These are phyloP conservation scores for Dicerorhinus sumatrensis DNA, from an alignment of 2,113 vertebrate genomes.

Conservation along the genomic window DNA sequence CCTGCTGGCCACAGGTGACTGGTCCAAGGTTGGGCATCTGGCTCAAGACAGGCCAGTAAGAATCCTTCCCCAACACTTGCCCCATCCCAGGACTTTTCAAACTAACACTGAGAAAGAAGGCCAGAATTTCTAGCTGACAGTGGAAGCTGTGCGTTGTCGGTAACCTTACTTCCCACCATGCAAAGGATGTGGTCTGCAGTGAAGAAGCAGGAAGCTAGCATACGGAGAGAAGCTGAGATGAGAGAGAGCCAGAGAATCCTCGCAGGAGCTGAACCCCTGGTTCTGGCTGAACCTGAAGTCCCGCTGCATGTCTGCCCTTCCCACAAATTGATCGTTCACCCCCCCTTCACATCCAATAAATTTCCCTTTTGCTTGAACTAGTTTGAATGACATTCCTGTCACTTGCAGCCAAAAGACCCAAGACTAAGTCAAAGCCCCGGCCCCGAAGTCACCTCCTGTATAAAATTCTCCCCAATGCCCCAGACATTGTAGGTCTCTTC, in stretches of 20 bases:
- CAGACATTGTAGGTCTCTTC: not conserved
- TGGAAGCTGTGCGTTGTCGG: not conserved
- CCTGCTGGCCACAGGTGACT: not conserved
- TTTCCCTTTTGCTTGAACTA: not conserved
- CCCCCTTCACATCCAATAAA: not conserved
- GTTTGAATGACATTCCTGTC: not conserved
- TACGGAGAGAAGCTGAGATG: not conserved
- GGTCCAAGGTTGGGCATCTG: not conserved
- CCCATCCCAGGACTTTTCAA: not conserved
- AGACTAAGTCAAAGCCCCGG: not conserved
- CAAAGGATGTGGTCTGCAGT: constrained; percentile 55
- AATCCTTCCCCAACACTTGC: not conserved
- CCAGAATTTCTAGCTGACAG: not conserved
- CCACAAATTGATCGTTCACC: accelerated
- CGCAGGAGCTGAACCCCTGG: not conserved
- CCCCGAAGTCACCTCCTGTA: not conserved
- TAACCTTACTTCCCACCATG: not conserved
- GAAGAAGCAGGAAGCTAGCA: not conserved
- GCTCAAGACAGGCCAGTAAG: not conserved
- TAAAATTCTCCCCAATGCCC: not conserved
- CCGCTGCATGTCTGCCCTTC: not conserved
- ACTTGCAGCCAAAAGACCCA: not conserved
- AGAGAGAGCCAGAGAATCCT: not conserved
- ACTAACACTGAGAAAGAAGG: constrained; percentile 8
- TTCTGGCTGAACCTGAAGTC: not conserved